phyloP scores from a whole-genome alignment of 2,113 vertebrate genomes.

The Cisticola juncidis region DNA sequence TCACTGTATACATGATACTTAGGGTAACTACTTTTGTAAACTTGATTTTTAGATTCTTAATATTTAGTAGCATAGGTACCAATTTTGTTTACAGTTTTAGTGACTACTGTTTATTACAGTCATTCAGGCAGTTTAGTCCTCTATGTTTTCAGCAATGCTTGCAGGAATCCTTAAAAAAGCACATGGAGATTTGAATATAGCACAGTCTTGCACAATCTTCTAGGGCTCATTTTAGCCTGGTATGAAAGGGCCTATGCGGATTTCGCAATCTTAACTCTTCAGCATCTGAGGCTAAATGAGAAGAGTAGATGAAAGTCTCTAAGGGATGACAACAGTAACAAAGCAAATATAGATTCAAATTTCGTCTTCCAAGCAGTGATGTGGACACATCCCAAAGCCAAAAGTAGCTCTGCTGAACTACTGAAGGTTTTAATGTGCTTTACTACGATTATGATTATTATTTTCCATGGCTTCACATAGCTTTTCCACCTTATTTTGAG shows the following conservation, averaged over 20 bases:
- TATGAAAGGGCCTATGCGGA: background rate
- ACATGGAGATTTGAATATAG: background rate
- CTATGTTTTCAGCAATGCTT: background rate
- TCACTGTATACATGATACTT: background rate
- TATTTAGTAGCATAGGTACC: background rate
- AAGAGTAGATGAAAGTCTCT: background rate
- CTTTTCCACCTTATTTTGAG: background rate
- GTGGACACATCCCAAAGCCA: background rate
- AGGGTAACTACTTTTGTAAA: background rate
- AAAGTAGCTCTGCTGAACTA: background rate
- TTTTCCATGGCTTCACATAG: background rate
- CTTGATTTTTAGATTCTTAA: background rate
- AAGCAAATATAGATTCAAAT: background rate
- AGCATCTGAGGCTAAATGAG: background rate
- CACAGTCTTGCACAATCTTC: background rate
- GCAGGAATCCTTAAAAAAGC: slow-evolving; percentile 24
- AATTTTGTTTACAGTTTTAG: background rate
- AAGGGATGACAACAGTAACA: background rate
- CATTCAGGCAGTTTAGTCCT: background rate
- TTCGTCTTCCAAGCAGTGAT: background rate
- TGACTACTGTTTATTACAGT: background rate
- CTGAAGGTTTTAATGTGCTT: background rate
- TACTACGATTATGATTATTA: background rate
- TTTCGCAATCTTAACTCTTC: slow-evolving; percentile 12
- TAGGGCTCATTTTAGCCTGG: background rate